phyloP scores from a whole-genome alignment of 1,140 invertebrate genomes.

The Diorhabda sublineata region DNA sequence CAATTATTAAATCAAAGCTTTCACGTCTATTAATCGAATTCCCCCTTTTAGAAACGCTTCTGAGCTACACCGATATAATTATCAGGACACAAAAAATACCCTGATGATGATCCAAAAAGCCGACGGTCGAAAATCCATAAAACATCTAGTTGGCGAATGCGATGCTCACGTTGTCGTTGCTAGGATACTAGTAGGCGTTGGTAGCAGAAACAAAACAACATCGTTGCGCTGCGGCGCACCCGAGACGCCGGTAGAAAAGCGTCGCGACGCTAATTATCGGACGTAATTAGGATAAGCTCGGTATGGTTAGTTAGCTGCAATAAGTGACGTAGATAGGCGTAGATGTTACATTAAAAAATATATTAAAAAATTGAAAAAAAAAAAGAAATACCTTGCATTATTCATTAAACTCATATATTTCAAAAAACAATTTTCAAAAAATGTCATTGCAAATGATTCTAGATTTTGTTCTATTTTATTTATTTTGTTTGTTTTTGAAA shows the following conservation, averaged over 20 bases:
- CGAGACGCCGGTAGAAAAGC: slow-evolving; percentile 9
- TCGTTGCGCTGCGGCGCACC: slow-evolving; percentile 12
- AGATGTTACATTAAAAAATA: too few relatives aligned
- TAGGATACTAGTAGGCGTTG: slow-evolving; percentile 17
- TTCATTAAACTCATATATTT: too few relatives aligned
- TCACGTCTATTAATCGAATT: not conserved
- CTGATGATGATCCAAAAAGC: slow-evolving; percentile 18
- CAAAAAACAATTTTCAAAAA: too few relatives aligned
- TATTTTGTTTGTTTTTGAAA: too few relatives aligned
- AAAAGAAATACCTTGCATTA: too few relatives aligned
- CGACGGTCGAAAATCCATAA: slow-evolving; percentile 24
- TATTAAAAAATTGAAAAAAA: too few relatives aligned
- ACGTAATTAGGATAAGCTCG: slow-evolving; percentile 19
- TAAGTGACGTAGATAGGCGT: not conserved
- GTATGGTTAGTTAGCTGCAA: slow-evolving; percentile 16
- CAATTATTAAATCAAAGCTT: slow-evolving; percentile 10
- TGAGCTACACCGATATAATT: slow-evolving; percentile 2
- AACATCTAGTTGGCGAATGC: slow-evolving; percentile 23
- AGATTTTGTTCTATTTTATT: too few relatives aligned
- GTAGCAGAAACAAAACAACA: slow-evolving; percentile 21
- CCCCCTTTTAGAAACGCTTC: not conserved
- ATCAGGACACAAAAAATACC: slow-evolving; percentile 12
- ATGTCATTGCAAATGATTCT: too few relatives aligned
- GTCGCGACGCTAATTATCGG: slow-evolving; percentile 17
- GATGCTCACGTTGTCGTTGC: slow-evolving; percentile 23